Conservation (phyloP, 2,113 vertebrate genomes). For the Oceanodroma tethys region DNA sequence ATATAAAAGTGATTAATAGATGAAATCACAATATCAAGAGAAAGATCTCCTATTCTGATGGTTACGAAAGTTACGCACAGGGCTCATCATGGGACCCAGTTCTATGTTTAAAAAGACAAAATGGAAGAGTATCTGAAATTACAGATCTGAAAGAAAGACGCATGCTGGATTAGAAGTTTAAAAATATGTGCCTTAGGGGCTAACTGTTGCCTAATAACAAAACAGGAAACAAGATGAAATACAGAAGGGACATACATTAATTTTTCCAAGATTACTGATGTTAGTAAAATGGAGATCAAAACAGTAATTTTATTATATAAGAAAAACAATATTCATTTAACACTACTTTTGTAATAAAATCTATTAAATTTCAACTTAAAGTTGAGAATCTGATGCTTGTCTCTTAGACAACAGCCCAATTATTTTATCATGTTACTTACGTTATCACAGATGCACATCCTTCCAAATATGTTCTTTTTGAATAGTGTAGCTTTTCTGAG, state of each 20-base stretch:
- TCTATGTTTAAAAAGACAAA: not conserved
- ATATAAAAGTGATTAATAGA: conserved; percentile 32
- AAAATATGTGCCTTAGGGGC: not conserved
- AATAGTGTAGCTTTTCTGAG: not conserved
- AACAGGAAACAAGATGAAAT: not conserved
- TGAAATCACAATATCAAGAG: not conserved
- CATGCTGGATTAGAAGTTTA: not conserved
- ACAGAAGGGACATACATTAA: not conserved
- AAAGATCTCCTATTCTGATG: conserved; percentile 10
- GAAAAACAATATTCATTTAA: not conserved
- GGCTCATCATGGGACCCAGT: not conserved
- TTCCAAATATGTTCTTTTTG: not conserved
- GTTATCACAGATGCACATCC: not conserved
- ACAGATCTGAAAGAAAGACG: not conserved
- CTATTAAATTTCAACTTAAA: not conserved
- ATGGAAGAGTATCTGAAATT: not conserved
- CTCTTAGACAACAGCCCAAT: not conserved
- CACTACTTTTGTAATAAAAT: not conserved
- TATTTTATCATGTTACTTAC: not conserved
- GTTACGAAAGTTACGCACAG: not conserved
- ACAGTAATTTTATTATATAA: not conserved
- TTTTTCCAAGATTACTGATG: not conserved
- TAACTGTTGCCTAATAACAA: not conserved
- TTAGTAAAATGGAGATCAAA: not conserved
- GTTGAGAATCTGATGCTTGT: not conserved